Conservation (phyloP, 2,888 invertebrate genomes). For the Lysandra bellargus region DNA sequence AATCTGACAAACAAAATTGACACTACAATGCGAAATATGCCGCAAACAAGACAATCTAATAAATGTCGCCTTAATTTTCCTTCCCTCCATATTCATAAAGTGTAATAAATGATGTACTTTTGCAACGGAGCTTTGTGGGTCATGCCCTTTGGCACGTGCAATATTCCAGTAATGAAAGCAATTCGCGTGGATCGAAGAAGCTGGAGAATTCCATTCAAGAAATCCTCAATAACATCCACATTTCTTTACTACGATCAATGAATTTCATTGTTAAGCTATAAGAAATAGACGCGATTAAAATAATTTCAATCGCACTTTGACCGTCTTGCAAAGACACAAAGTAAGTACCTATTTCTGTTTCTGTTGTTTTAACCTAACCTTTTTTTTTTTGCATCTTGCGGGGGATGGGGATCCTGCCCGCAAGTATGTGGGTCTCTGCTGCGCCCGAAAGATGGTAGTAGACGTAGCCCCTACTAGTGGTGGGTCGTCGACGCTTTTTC, state of each 20-base stretch:
- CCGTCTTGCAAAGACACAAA: too few relatives aligned
- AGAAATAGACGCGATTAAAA: not conserved
- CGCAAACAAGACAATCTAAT: not conserved
- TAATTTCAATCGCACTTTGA: not conserved
- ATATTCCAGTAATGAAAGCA: constrained; percentile 1
- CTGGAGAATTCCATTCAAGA: not conserved
- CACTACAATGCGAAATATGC: not conserved
- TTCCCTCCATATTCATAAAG: not conserved
- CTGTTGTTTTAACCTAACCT: too few relatives aligned
- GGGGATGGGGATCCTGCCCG: too few relatives aligned
- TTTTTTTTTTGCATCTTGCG: too few relatives aligned
- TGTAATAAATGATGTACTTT: not conserved
- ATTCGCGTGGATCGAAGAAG: constrained; percentile 4
- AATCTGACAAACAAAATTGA: not conserved
- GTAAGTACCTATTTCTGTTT: too few relatives aligned
- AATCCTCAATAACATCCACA: not conserved
- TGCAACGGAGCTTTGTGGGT: not conserved
- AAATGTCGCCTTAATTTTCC: not conserved
- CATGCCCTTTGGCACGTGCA: constrained; percentile 7
- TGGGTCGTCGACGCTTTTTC: too few relatives aligned
- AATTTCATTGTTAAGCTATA: not conserved
- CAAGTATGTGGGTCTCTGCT: too few relatives aligned
- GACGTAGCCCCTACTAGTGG: too few relatives aligned
- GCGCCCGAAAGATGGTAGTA: too few relatives aligned
- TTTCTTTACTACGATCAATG: not conserved